phyloP scores from a whole-genome alignment of 2,888 invertebrate species.

The Subacronicta megacephala region DNA sequence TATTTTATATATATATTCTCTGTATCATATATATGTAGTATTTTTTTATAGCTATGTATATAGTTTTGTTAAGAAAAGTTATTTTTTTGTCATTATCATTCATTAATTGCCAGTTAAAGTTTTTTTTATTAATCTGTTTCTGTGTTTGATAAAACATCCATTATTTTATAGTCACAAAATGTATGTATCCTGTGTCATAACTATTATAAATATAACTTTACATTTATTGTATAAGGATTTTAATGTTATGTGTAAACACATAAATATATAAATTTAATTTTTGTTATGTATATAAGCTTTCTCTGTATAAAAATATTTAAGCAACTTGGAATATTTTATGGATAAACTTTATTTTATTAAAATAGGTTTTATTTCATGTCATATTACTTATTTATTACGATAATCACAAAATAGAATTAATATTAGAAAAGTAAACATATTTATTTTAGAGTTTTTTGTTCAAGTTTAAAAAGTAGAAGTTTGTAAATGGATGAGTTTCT shows the following conservation, averaged over 20 bases:
- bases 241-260: slow-evolving; percentile 26
- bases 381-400: neutral
- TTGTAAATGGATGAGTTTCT: slow-evolving; percentile 1
- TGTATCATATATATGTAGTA: slow-evolving; percentile 14
- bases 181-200: slow-evolving; percentile 17
- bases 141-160: neutral
- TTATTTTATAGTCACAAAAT: slow-evolving; percentile 18
- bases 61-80: slow-evolving; percentile 16
- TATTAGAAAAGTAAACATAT: no score
- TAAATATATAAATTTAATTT: slow-evolving; percentile 33
- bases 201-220: slow-evolving; percentile 28
- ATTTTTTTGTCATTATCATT: neutral
- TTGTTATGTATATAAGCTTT: slow-evolving; percentile 8
- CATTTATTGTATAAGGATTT: slow-evolving; percentile 20
- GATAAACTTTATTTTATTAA: neutral
- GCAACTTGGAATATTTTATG: neutral
- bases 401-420: neutral
- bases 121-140: slow-evolving; percentile 19
- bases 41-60: slow-evolving; percentile 8
- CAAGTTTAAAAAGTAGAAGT: no score
- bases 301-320: slow-evolving; percentile 3
- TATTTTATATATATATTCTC: slow-evolving; percentile 11
- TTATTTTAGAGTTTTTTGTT: no score
- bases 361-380: neutral
- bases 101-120: neutral